Percentiles rank a stretch among this genome's conserved stretches.
Evolutionary conservation across 2,797 vertebrate genomes (phyloP).

Genomic region (Crenichthys baileyi): DNA sequence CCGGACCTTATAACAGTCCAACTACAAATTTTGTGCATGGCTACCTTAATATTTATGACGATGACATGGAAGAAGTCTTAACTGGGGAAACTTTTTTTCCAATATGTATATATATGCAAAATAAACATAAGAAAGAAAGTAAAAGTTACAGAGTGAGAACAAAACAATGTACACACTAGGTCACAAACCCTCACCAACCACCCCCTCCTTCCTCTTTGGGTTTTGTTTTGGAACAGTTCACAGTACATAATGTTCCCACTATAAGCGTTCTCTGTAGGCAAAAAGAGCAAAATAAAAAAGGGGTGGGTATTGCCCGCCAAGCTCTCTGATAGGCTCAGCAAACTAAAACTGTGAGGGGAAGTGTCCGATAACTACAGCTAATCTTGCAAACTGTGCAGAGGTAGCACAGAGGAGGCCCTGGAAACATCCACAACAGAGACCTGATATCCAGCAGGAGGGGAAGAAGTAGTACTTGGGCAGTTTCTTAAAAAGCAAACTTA

Average conservation of each 20-base stretch:
- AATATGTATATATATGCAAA: no score
- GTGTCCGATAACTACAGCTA: conserved; percentile 59
- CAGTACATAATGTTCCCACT: conserved; percentile 80
- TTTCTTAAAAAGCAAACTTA: not conserved
- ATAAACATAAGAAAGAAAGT: conserved; percentile 14
- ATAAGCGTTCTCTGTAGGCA: conserved; percentile 67
- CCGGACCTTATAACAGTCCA: conserved; percentile 8
- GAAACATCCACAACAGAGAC: conserved; percentile 33
- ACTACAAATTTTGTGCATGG: conserved; percentile 7
- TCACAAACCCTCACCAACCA: conserved; percentile 65
- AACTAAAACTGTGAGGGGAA: conserved; percentile 68
- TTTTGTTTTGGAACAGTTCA: conserved; percentile 78
- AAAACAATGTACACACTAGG: conserved; percentile 72
- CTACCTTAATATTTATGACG: not conserved
- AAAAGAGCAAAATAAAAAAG: conserved; percentile 50
- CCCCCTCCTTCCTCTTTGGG: conserved; percentile 53
- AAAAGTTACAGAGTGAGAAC: conserved; percentile 54
- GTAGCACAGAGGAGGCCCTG: conserved; percentile 38
- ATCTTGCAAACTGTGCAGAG: conserved; percentile 38
- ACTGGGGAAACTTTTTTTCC: no score
- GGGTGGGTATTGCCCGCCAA: conserved; percentile 58
- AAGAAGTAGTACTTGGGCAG: not conserved
- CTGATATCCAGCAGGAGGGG: not conserved
- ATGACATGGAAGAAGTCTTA: not conserved
- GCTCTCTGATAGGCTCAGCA: conserved; percentile 70